A percentile compares a stretch with the other conserved stretches of the same genome.
Conservation (phyloP, 2,888 invertebrate genomes). For the Tricholauxania praeusta region DNA sequence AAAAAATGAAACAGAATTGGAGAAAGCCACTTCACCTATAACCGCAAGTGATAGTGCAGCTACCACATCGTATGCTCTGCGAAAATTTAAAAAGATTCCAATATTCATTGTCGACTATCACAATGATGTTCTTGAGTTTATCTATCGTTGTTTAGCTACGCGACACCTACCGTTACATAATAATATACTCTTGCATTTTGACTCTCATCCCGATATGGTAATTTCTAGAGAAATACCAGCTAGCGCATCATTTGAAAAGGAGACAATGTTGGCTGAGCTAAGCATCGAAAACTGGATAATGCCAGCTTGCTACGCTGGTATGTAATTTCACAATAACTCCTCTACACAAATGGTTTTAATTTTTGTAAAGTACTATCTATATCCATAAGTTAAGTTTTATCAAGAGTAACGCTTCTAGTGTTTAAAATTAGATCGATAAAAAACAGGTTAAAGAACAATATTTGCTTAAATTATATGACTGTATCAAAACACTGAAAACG, state of each 20-base stretch:
- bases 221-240: conserved; percentile 83
- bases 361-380: no score
- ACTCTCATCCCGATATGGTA: conserved; percentile 93
- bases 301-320: conserved; percentile 83
- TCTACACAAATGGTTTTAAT: no score
- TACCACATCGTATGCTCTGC: conserved; percentile 32
- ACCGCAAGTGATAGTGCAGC: conserved; percentile 31
- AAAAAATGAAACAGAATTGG: no score
- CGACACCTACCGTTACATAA: conserved; percentile 84
- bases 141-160: conserved; percentile 83
- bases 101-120: conserved; percentile 84
- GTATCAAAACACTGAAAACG: no score
- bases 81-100: conserved; percentile 72
- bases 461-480: no score
- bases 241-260: conserved; percentile 79
- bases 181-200: conserved; percentile 85
- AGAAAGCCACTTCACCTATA: conserved; percentile 7
- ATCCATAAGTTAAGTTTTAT: no score
- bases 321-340: conserved; percentile 8
- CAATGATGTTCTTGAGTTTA: conserved; percentile 81
- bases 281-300: conserved; percentile 97
- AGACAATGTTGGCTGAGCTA: conserved; percentile 76
- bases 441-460: no score
- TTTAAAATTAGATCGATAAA: no score
- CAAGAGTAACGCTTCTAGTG: no score